Percentiles rank a stretch among this genome's conserved stretches.
These are phyloP conservation scores for Oncorhynchus gorbuscha DNA, from an alignment of 2,113 vertebrate genomes.

Conservation along the genomic window DNA sequence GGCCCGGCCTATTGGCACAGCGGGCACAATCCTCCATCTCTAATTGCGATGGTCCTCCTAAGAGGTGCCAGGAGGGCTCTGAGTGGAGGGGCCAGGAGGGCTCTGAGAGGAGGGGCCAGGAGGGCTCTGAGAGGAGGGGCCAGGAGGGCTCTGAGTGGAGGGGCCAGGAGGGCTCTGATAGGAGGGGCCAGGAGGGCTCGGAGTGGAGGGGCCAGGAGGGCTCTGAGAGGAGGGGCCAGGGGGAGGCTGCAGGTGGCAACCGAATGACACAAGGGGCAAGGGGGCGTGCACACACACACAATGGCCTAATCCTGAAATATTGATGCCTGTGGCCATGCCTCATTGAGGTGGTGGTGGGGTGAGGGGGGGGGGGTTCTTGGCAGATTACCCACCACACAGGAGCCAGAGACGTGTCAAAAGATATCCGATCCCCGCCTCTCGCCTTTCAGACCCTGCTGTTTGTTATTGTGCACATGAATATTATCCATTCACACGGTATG, in stretches of 20 bases:
- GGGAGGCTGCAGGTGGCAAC: conserved; percentile 62
- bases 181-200: conserved; percentile 25
- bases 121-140: conserved; percentile 35
- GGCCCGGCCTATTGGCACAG: conserved; percentile 58
- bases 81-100: conserved; percentile 12
- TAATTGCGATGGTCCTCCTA: background rate
- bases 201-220: conserved; percentile 20
- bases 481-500: conserved; percentile 68
- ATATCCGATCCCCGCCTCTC: conserved; percentile 61
- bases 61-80: conserved; percentile 20
- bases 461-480: conserved; percentile 63
- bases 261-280: conserved; percentile 45
- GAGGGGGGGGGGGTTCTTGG: conserved; percentile 33
- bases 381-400: conserved; percentile 61
- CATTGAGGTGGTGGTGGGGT: conserved; percentile 38
- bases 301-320: conserved; percentile 72
- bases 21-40: conserved; percentile 25
- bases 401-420: conserved; percentile 54
- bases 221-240: conserved; percentile 27
- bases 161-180: conserved; percentile 17
- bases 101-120: too few relatives aligned
- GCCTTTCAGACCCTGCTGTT: conserved; percentile 25
- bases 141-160: conserved; percentile 27
- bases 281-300: conserved; percentile 22
- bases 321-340: conserved; percentile 58